Percentiles rank a stretch among this genome's conserved stretches.
Evolutionary conservation across 2,113 vertebrate genomes (phyloP).

Genomic region (Agapornis roseicollis): DNA sequence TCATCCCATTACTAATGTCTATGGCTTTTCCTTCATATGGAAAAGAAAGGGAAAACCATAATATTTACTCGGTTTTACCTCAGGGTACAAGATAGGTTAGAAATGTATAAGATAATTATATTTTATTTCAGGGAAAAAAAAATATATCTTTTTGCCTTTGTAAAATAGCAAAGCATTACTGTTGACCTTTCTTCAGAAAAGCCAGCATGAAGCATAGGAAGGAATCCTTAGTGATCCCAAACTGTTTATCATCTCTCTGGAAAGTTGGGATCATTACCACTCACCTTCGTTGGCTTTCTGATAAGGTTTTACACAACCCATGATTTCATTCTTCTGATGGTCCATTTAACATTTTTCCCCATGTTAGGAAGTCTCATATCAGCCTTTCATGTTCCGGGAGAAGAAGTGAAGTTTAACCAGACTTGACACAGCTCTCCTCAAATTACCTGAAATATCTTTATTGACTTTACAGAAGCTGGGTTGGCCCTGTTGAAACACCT

Average conservation of each 20-base stretch:
- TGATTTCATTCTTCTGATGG: neutral
- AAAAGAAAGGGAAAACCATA: neutral
- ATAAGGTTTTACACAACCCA: neutral
- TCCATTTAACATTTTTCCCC: neutral
- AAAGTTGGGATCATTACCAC: neutral
- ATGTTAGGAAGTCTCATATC: neutral
- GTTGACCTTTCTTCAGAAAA: slow-evolving; percentile 1
- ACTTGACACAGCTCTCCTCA: neutral
- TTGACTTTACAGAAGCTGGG: neutral
- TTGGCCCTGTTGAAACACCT: neutral
- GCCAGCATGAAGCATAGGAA: neutral
- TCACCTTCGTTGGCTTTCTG: neutral
- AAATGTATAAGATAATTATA: neutral
- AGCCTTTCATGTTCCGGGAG: neutral
- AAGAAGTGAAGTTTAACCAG: neutral
- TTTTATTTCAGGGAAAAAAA: neutral
- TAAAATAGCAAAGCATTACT: neutral
- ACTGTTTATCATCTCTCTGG: neutral
- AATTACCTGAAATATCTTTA: neutral
- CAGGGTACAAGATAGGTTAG: neutral
- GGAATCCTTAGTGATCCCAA: neutral
- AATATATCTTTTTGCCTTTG: neutral
- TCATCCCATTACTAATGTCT: neutral
- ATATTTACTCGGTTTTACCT: neutral
- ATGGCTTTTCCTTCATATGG: neutral